phyloP scores from a whole-genome alignment of 2,797 vertebrate genomes.

The Hybognathus amarus region DNA sequence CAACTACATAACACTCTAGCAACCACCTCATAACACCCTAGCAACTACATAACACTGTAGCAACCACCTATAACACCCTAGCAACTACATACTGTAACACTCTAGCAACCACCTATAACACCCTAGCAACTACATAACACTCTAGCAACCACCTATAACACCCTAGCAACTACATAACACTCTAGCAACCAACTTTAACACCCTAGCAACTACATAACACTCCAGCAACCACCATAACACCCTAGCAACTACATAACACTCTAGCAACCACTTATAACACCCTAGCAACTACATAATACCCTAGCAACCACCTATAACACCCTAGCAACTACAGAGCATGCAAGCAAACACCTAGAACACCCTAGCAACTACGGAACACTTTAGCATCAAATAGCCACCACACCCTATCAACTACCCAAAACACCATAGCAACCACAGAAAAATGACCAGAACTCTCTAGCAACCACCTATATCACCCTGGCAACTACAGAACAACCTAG shows the following conservation, averaged over 20 bases:
- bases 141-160: no score
- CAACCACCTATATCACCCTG: neutral
- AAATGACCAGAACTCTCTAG: neutral
- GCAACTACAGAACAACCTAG: neutral
- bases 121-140: neutral
- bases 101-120: neutral
- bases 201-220: neutral
- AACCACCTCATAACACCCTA: neutral
- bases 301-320: neutral
- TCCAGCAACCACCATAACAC: neutral
- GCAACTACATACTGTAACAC: neutral
- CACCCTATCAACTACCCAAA: neutral
- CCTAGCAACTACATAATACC: neutral
- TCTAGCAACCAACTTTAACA: neutral
- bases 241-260: neutral
- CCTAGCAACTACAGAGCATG: rapidly evolving
- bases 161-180: neutral
- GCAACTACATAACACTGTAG: neutral
- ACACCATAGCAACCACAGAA: neutral
- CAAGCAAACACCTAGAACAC: neutral
- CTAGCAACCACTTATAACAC: neutral
- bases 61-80: no score
- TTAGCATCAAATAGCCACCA: neutral
- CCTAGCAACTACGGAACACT: neutral
- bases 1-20: neutral